Evolutionary conservation across 1,140 invertebrate species (phyloP).

Genomic region (Bombus terrestris): DNA sequence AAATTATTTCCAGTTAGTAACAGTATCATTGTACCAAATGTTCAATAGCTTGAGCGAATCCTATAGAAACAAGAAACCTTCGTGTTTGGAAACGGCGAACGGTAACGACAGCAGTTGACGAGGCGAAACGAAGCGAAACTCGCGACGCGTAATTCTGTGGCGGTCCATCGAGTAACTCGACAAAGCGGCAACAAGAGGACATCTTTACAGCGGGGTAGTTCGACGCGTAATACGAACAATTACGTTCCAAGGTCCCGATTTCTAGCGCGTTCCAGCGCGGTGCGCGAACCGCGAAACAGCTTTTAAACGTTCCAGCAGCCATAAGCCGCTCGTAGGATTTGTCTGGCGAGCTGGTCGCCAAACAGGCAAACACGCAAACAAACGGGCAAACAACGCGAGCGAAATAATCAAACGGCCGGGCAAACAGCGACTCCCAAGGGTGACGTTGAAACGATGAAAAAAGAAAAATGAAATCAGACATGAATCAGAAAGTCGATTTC

Average conservation of each 20-base stretch:
- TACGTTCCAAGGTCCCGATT: not conserved
- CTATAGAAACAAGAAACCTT: not conserved
- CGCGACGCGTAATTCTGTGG: conserved; percentile 9
- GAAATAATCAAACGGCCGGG: conserved; percentile 17
- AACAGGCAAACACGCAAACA: conserved; percentile 11
- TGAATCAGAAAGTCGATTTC: conserved; percentile 9
- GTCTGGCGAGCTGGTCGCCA: conserved; percentile 1
- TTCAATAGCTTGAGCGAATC: not conserved
- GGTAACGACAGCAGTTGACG: not conserved
- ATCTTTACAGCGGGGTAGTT: conserved; percentile 28
- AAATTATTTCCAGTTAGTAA: not conserved
- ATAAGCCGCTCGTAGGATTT: conserved; percentile 26
- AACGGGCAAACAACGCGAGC: conserved; percentile 12
- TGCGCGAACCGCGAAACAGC: conserved; percentile 3
- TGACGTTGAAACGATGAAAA: conserved; percentile 5
- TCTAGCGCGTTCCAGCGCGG: not conserved
- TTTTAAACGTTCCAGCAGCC: conserved; percentile 19
- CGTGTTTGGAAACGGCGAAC: not conserved
- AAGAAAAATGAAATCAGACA: not conserved
- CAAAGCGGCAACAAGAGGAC: not conserved
- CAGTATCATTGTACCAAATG: not conserved
- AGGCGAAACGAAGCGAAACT: not conserved
- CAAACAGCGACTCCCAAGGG: conserved; percentile 8
- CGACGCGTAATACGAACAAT: conserved; percentile 33
- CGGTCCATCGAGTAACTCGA: conserved; percentile 12